These are phyloP conservation scores for Crotalus horridus DNA, from an alignment of 2,113 vertebrate genomes.

Conservation along the genomic window DNA sequence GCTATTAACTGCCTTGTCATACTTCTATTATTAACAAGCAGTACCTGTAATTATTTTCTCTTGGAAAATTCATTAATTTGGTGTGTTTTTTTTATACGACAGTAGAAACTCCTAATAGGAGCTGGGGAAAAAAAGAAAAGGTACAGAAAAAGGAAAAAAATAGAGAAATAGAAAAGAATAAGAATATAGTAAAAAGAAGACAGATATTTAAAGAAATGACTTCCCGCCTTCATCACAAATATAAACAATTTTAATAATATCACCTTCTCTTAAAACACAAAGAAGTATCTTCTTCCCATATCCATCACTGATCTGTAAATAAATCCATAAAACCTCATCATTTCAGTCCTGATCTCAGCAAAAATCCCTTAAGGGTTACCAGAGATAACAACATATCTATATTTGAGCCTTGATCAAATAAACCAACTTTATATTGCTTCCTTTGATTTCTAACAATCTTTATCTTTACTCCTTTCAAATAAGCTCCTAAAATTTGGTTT, in stretches of 20 bases:
- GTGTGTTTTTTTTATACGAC: background rate
- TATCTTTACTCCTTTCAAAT: background rate
- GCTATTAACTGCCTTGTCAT: slow-evolving; percentile 6
- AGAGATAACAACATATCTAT: background rate
- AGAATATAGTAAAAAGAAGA: background rate
- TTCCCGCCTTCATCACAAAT: background rate
- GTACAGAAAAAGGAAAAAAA: background rate
- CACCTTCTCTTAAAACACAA: background rate
- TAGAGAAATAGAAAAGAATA: background rate
- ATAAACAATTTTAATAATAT: background rate
- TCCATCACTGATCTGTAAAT: background rate
- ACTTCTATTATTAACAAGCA: background rate
- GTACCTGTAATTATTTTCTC: background rate
- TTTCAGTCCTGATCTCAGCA: background rate
- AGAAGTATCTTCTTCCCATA: background rate
- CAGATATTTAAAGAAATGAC: background rate
- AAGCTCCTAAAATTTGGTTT: background rate
- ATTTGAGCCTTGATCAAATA: background rate
- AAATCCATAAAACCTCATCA: background rate
- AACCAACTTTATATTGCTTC: background rate
- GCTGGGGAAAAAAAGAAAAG: background rate
- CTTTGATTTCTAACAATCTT: background rate
- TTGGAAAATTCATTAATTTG: background rate
- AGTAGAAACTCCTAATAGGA: background rate
- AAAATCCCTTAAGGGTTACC: background rate